phyloP scores from a whole-genome alignment of 2,113 vertebrate genomes.

The Calyptomena viridis region DNA sequence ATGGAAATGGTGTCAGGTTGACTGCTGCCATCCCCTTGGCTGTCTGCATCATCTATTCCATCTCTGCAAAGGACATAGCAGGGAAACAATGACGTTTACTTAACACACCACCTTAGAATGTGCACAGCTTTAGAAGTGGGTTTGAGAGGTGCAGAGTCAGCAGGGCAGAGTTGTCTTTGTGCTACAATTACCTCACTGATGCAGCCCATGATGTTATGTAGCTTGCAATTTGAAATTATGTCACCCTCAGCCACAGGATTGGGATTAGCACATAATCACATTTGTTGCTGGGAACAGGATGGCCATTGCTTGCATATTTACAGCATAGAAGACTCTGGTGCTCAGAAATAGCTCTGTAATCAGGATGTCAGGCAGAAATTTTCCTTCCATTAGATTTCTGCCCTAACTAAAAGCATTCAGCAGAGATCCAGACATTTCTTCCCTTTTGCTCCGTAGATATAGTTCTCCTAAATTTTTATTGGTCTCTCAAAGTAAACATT shows the following conservation, averaged over 20 bases:
- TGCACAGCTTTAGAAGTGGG: not conserved
- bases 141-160: not conserved
- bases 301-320: not conserved
- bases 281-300: conserved; percentile 3
- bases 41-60: conserved; percentile 90
- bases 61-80: conserved; percentile 78
- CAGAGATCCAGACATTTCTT: not conserved
- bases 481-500: not conserved
- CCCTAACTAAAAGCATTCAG: not conserved
- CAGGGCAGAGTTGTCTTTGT: not conserved
- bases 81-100: not conserved
- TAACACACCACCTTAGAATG: not conserved
- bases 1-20: conserved; percentile 98
- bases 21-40: conserved; percentile 96
- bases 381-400: not conserved
- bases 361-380: not conserved
- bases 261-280: conserved; percentile 32
- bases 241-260: not conserved
- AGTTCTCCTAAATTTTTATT: not conserved
- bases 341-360: conserved; percentile 3
- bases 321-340: not conserved
- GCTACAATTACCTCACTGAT: conserved; percentile 14
- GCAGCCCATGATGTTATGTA: not conserved
- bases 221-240: conserved; percentile 19
- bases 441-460: not conserved